Conservation (phyloP, 2,113 vertebrate species). For the Orycteropus afer region DNA sequence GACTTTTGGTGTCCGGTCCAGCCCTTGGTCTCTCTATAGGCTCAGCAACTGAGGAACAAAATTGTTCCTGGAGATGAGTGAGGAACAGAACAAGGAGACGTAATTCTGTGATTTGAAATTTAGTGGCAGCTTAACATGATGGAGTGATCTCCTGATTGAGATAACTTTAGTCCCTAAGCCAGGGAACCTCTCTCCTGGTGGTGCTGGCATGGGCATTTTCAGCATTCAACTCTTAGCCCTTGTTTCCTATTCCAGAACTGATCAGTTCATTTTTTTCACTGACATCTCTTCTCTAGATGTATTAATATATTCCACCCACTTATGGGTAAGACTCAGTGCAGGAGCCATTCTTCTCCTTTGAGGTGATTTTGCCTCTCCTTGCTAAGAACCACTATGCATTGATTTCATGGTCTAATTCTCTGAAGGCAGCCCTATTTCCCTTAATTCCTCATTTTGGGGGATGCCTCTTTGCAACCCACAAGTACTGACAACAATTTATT, state of each 20-base stretch:
- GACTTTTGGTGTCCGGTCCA: background rate
- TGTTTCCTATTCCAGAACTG: background rate
- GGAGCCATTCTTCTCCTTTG: background rate
- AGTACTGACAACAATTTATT: conserved; percentile 67
- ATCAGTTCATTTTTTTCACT: background rate
- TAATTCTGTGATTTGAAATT: background rate
- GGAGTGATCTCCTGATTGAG: background rate
- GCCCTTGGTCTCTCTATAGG: background rate
- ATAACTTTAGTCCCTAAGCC: background rate
- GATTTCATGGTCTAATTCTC: conserved; percentile 57
- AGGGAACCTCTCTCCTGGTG: background rate
- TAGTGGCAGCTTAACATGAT: background rate
- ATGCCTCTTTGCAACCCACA: conserved; percentile 33
- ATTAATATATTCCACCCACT: background rate
- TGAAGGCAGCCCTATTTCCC: conserved; percentile 38
- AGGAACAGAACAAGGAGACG: conserved; percentile 3
- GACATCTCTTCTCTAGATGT: background rate
- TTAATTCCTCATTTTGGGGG: conserved; percentile 33
- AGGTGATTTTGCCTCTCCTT: conserved; percentile 43
- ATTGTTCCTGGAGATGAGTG: background rate
- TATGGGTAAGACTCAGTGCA: background rate
- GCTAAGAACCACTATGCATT: background rate
- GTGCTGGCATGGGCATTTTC: background rate
- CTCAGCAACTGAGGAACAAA: background rate
- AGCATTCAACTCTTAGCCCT: background rate